phyloP scores from a whole-genome alignment of 2,888 invertebrate species.

The Carabus problematicus region DNA sequence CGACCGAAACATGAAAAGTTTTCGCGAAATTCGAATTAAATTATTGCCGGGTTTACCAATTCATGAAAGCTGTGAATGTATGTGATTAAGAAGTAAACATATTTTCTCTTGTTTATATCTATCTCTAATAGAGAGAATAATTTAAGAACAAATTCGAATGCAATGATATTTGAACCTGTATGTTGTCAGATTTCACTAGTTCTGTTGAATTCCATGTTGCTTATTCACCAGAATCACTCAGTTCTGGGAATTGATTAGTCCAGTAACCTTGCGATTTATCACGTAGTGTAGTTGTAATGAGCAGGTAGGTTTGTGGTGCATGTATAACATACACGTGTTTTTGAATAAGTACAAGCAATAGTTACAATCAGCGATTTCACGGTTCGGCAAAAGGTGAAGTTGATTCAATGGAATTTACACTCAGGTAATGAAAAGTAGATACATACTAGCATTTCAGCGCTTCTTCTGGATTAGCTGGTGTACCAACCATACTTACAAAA shows the following conservation, averaged over 20 bases:
- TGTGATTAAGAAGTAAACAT: too few relatives aligned
- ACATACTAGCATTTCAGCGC: constrained; percentile 12
- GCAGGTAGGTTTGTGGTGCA: too few relatives aligned
- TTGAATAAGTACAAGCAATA: not conserved
- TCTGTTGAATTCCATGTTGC: too few relatives aligned
- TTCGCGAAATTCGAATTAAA: too few relatives aligned
- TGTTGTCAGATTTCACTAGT: not conserved
- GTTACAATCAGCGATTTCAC: constrained; percentile 24
- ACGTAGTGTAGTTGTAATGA: not conserved
- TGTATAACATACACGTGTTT: too few relatives aligned
- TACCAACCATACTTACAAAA: not conserved
- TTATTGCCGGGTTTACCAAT: too few relatives aligned
- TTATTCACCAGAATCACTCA: too few relatives aligned
- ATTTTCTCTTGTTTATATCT: too few relatives aligned
- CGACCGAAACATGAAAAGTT: too few relatives aligned
- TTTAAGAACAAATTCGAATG: too few relatives aligned
- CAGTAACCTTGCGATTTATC: constrained; percentile 6
- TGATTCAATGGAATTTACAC: constrained; percentile 22
- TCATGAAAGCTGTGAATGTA: too few relatives aligned
- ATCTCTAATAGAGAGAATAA: not conserved
- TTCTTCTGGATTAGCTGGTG: constrained; percentile 19
- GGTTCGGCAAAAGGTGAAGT: constrained; percentile 12
- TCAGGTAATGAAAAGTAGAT: constrained; percentile 25
- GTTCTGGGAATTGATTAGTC: not conserved
- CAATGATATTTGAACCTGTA: too few relatives aligned